Percentiles rank a stretch among this genome's conserved stretches.
Conservation (phyloP, 2,797 vertebrate species). For the Miichthys miiuy region DNA sequence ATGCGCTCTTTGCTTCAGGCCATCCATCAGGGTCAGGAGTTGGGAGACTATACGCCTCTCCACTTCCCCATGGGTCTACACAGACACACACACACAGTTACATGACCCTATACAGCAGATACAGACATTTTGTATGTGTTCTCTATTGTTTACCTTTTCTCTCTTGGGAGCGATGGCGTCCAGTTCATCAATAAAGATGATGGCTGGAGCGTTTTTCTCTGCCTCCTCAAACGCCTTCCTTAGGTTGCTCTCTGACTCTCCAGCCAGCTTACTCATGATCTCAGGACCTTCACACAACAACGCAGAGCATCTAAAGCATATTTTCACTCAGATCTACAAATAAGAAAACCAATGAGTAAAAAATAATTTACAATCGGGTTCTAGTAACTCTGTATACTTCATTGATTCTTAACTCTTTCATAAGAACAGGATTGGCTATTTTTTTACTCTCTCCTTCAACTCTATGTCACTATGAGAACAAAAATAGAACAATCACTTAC, state of each 20-base stretch:
- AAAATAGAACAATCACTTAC: slow-evolving; percentile 33
- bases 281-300: slow-evolving; percentile 88
- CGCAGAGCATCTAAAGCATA: slow-evolving; percentile 19
- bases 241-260: slow-evolving; percentile 97
- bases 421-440: background rate
- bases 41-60: slow-evolving; percentile 97
- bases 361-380: background rate
- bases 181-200: slow-evolving; percentile 97
- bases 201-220: slow-evolving; percentile 96
- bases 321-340: slow-evolving; percentile 5
- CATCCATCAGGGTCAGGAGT: slow-evolving; percentile 96
- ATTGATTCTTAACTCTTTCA: background rate
- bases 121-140: background rate
- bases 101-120: background rate
- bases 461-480: background rate
- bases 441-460: background rate
- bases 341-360: background rate
- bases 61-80: slow-evolving; percentile 95
- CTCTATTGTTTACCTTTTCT: slow-evolving; percentile 89
- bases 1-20: slow-evolving; percentile 95
- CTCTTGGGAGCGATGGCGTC: slow-evolving; percentile 98
- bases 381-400: background rate
- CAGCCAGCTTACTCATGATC: slow-evolving; percentile 98
- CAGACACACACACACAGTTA: slow-evolving; percentile 23
- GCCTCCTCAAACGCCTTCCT: slow-evolving; percentile 98